Evolutionary conservation across 2,888 invertebrate species (phyloP).

Genomic region (Eubasilissa splendida): DNA sequence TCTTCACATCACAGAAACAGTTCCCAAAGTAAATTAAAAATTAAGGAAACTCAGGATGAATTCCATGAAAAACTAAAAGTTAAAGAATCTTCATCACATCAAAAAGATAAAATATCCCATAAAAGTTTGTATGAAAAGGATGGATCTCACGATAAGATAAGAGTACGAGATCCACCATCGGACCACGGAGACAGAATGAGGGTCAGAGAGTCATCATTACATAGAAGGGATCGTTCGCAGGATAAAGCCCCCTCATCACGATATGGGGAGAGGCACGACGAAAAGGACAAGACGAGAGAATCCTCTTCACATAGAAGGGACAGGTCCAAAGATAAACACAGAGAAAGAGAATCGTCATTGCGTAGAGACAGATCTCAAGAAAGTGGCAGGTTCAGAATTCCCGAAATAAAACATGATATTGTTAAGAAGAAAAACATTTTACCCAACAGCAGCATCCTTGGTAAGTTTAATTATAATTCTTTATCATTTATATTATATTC

Average conservation of each 20-base stretch:
- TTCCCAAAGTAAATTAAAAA: constrained; percentile 24
- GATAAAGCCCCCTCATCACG: constrained; percentile 32
- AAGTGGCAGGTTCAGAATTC: constrained; percentile 13
- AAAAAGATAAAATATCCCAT: constrained; percentile 10
- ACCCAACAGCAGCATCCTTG: not conserved
- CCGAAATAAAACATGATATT: constrained; percentile 11
- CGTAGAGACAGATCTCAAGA: constrained; percentile 49
- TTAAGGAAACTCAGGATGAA: constrained; percentile 24
- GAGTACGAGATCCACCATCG: not conserved
- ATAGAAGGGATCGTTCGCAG: constrained; percentile 48
- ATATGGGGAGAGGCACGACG: constrained; percentile 32
- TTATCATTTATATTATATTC: not conserved
- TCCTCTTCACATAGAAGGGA: constrained; percentile 13
- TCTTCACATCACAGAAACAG: constrained; percentile 17
- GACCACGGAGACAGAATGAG: constrained; percentile 22
- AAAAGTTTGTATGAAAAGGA: constrained; percentile 17
- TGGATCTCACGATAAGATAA: constrained; percentile 26
- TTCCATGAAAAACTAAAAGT: constrained; percentile 17
- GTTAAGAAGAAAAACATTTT: not conserved
- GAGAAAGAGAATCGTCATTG: constrained; percentile 35
- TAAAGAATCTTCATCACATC: constrained; percentile 23
- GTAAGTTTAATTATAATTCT: constrained; percentile 2
- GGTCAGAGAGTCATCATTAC: constrained; percentile 32
- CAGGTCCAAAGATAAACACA: constrained; percentile 34
- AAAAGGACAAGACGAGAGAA: constrained; percentile 24